A percentile compares a stretch with the other conserved stretches of the same genome.
These are phyloP conservation scores for Myanophis thanlyinensis DNA, from an alignment of 2,113 vertebrate genomes.

Conservation along the genomic window DNA sequence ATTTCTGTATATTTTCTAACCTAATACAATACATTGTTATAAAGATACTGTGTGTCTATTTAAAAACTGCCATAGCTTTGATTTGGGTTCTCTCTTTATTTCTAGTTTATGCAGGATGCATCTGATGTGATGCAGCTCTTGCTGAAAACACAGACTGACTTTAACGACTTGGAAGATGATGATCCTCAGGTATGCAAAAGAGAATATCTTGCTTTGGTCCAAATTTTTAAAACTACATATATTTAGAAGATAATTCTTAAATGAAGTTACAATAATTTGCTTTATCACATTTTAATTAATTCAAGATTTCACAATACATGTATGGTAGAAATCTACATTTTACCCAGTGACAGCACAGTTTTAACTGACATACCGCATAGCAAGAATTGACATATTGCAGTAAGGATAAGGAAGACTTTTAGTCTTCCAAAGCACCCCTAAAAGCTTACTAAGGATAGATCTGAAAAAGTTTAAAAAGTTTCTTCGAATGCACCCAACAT, in stretches of 20 bases:
- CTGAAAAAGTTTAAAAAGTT: not conserved
- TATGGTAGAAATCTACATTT: not conserved
- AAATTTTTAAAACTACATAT: not conserved
- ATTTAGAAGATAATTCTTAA: not conserved
- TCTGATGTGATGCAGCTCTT: conserved; percentile 97
- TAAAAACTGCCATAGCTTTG: not conserved
- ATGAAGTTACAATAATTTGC: not conserved
- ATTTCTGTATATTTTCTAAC: not conserved
- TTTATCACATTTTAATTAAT: not conserved
- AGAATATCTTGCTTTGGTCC: not conserved
- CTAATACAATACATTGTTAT: not conserved
- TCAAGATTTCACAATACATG: not conserved
- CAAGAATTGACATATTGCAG: not conserved
- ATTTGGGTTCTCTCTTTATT: conserved; percentile 13
- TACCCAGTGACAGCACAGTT: not conserved
- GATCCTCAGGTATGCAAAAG: conserved; percentile 86
- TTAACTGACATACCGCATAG: not conserved
- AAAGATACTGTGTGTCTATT: not conserved
- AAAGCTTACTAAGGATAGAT: not conserved
- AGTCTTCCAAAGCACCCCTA: not conserved
- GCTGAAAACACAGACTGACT: conserved; percentile 96
- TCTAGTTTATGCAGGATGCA: conserved; percentile 98
- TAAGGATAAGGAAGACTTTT: not conserved
- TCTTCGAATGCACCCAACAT: not conserved
- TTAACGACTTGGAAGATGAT: conserved; percentile 95